phyloP scores from a whole-genome alignment of 2,888 invertebrate genomes.

The Spilarctia lutea region DNA sequence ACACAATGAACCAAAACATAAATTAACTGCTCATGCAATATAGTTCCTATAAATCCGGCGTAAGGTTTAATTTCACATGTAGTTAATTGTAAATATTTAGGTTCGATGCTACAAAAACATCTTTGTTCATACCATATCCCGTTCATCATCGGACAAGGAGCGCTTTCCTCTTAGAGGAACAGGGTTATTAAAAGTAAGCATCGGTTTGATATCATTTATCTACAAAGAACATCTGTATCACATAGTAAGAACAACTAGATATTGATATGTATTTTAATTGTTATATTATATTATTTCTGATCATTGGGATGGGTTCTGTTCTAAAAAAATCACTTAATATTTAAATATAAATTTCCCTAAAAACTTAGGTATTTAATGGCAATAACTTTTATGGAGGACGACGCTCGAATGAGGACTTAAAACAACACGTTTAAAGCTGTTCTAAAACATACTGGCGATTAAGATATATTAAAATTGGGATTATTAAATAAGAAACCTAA shows the following conservation, averaged over 20 bases:
- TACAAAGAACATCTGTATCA: slow-evolving; percentile 34
- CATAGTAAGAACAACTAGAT: too few relatives aligned
- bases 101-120: slow-evolving; percentile 50
- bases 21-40: slow-evolving; percentile 15
- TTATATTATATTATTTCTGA: background rate
- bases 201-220: slow-evolving; percentile 29
- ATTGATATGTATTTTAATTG: background rate
- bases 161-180: slow-evolving; percentile 29
- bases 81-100: slow-evolving; percentile 31
- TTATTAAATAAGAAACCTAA: background rate
- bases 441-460: background rate
- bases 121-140: slow-evolving; percentile 49
- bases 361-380: background rate
- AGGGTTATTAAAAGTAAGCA: slow-evolving; percentile 41
- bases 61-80: slow-evolving; percentile 38
- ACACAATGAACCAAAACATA: slow-evolving; percentile 27
- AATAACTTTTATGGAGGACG: background rate
- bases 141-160: slow-evolving; percentile 21
- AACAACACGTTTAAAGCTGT: background rate
- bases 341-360: too few relatives aligned
- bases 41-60: slow-evolving; percentile 2
- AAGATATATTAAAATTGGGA: background rate
- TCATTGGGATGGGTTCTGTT: background rate
- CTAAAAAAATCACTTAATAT: too few relatives aligned
- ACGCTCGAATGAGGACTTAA: background rate